Evolutionary conservation across 2,888 invertebrate species (phyloP).

Genomic region (Acrocyrtus sp.): DNA sequence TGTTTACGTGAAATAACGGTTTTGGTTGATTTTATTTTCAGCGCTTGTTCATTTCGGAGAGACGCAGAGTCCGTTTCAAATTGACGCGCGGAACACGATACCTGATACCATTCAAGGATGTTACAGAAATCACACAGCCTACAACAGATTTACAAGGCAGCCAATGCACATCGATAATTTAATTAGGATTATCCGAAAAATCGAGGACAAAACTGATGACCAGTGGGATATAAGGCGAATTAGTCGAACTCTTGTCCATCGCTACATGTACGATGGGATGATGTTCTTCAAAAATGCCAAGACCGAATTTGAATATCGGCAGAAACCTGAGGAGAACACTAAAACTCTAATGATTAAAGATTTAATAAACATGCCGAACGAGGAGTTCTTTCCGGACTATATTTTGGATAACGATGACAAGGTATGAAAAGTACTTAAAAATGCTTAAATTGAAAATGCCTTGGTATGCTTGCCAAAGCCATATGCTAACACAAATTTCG

Average conservation of each 20-base stretch:
- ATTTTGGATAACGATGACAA: slow-evolving; percentile 61
- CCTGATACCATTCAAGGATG: slow-evolving; percentile 52
- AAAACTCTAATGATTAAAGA: slow-evolving; percentile 49
- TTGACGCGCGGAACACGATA: slow-evolving; percentile 35
- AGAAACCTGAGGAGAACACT: slow-evolving; percentile 37
- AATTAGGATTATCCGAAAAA: slow-evolving; percentile 61
- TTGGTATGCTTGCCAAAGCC: background rate
- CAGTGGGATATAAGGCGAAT: slow-evolving; percentile 57
- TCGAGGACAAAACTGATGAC: slow-evolving; percentile 54
- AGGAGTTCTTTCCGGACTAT: slow-evolving; percentile 51
- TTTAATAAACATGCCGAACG: slow-evolving; percentile 44
- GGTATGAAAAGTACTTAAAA: slow-evolving; percentile 40
- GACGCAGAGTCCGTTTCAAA: slow-evolving; percentile 7
- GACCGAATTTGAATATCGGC: slow-evolving; percentile 46
- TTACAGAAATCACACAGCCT: slow-evolving; percentile 59
- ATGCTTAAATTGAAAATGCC: background rate
- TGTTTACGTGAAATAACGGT: background rate
- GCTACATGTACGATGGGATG: slow-evolving; percentile 60
- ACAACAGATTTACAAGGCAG: slow-evolving; percentile 58
- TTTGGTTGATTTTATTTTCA: background rate
- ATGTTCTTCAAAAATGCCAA: slow-evolving; percentile 34
- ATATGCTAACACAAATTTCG: background rate
- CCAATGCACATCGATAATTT: slow-evolving; percentile 62
- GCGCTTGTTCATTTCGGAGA: background rate
- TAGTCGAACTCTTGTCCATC: slow-evolving; percentile 50